Evolutionary conservation across 2,797 vertebrate genomes (phyloP), one percentile per base, ranked within the genome.

Genomic region (Petrocephalus schoutedeni): DNA sequence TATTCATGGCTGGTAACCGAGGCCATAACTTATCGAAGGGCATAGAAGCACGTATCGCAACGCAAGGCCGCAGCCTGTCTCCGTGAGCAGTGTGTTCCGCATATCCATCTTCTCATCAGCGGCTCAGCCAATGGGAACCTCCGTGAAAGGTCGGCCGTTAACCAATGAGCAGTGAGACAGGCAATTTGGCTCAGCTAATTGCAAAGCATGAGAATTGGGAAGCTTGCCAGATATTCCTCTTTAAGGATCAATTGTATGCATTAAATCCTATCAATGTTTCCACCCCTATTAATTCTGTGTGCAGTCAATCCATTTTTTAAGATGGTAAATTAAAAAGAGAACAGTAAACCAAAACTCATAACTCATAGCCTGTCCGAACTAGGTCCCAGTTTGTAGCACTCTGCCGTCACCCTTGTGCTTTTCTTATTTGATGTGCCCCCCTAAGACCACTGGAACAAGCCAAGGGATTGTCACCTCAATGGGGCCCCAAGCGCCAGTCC

Each of bases 11-110:
- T 74, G 36, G 19, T 74, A 74, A 74, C 14, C 1, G 5, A 74
- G 67, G 28, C 67, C 32, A 19, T 74, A 36, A 74, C 14, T 74
- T 19, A 7, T 7, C 67, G 19, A 80, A 80, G 74, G 19, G 74
- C 74, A 49, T 49, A 80, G 19, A 49, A 36, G 88, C 16, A 32
- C 58, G 57, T 56, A 59, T 67, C 32, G 89, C 89, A 89, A 91
- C 90, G 88, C 90, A 93, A 94, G 91, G 91, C 90, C 89, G 88
- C 89, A 80, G 89, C 87, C 71, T n/a, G 2, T 89, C 91, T 88
- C 91, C 88, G 91, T 67, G 90, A 91, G 89, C 89, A 91, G 91
- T 90, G 89, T 67, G 36, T 87, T 80, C 36, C 91, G 41, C 91
- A 90, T 36, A 51, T n/a, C 14, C 57, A 41, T 77, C 19, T 41